Evolutionary conservation across 2,888 invertebrate genomes (phyloP).

Genomic region (Eupithecia abbreviata): DNA sequence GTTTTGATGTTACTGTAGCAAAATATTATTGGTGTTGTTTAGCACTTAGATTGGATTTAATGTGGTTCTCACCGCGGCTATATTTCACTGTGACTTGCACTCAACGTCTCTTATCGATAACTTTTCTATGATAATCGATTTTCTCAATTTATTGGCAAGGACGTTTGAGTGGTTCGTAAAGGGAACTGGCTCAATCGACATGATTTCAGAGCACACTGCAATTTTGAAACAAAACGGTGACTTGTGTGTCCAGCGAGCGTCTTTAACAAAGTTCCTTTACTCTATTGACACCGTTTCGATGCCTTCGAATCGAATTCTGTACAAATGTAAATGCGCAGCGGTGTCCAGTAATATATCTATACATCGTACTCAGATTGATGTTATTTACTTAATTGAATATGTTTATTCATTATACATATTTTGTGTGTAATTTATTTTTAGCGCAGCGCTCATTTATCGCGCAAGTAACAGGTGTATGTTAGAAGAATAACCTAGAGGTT

Average conservation of each 20-base stretch:
- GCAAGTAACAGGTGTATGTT: slow-evolving; percentile 48
- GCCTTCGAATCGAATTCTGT: slow-evolving; percentile 48
- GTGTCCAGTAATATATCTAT: slow-evolving; percentile 26
- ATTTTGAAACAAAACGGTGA: slow-evolving; percentile 77
- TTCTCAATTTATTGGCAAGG: slow-evolving; percentile 52
- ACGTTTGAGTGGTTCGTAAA: slow-evolving; percentile 52
- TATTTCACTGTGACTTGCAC: slow-evolving; percentile 37
- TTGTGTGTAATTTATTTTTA: slow-evolving; percentile 54
- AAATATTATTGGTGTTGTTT: slow-evolving; percentile 31
- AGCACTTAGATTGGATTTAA: slow-evolving; percentile 31
- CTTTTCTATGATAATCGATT: slow-evolving; percentile 50
- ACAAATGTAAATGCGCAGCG: slow-evolving; percentile 48
- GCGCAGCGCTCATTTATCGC: slow-evolving; percentile 44
- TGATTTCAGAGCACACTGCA: slow-evolving; percentile 62
- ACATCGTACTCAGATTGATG: slow-evolving; percentile 35
- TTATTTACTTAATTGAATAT: slow-evolving; percentile 47
- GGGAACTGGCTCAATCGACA: slow-evolving; percentile 56
- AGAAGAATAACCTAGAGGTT: slow-evolving; percentile 31
- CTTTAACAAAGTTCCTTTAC: slow-evolving; percentile 36
- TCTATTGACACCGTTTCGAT: slow-evolving; percentile 32
- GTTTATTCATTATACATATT: slow-evolving; percentile 51
- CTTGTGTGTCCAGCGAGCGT: slow-evolving; percentile 66
- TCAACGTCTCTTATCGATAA: slow-evolving; percentile 55
- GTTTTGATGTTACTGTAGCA: slow-evolving; percentile 32
- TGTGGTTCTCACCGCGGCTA: slow-evolving; percentile 22